These are phyloP conservation scores for Atta colombica DNA, from an alignment of 1,140 invertebrate species.

Conservation along the genomic window DNA sequence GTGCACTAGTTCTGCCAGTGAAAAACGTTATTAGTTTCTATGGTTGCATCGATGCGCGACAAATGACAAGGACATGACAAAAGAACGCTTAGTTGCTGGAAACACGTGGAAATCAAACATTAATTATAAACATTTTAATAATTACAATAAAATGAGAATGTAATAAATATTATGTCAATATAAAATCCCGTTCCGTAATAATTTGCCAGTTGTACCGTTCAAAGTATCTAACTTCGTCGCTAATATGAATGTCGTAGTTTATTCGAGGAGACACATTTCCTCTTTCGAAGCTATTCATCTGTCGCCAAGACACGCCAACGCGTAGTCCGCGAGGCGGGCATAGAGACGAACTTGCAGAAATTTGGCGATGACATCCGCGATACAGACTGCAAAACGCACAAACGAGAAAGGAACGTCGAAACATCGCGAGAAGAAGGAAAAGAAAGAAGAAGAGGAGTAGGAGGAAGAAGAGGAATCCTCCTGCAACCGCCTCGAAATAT, in stretches of 20 bases:
- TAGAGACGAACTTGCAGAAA: constrained; percentile 18
- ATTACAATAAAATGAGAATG: not conserved
- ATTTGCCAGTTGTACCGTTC: not conserved
- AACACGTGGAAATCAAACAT: not conserved
- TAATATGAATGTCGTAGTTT: constrained; percentile 39
- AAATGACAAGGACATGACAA: not conserved
- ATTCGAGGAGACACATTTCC: constrained; percentile 21
- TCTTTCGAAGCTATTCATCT: constrained; percentile 46
- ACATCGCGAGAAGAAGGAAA: not conserved
- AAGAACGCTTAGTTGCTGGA: not conserved
- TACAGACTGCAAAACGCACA: constrained; percentile 52
- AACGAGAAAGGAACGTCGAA: constrained; percentile 3
- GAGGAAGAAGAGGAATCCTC: constrained; percentile 32
- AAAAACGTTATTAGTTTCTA: not conserved
- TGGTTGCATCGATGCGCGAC: not conserved
- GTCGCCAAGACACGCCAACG: constrained; percentile 63
- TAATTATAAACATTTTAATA: not conserved
- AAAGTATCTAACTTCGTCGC: constrained; percentile 59
- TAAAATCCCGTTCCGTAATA: not conserved
- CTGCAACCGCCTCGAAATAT: constrained; percentile 82
- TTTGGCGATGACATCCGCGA: constrained; percentile 53
- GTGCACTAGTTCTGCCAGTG: no score
- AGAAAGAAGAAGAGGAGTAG: not conserved
- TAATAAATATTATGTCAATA: not conserved
- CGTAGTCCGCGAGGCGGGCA: constrained; percentile 56